Evolutionary conservation across 1,140 invertebrate genomes (phyloP).

Genomic region (Anoplolepis gracilipes): DNA sequence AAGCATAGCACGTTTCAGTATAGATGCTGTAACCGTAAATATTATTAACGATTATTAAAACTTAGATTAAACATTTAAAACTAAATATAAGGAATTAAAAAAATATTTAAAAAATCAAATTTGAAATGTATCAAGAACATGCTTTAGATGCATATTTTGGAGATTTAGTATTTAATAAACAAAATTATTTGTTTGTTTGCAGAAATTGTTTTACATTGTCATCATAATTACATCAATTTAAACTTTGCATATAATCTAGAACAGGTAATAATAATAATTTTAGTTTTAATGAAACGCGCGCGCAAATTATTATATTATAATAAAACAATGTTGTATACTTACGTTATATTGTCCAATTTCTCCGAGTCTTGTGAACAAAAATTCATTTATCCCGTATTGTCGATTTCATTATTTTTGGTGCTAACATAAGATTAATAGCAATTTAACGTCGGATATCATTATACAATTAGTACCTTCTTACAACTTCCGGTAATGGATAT

Average conservation of each 20-base stretch:
- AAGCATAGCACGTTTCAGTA: not conserved
- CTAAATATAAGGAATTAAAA: not conserved
- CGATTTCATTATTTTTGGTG: constrained; percentile 37
- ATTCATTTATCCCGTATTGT: constrained; percentile 6
- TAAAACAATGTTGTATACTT: constrained; percentile 9
- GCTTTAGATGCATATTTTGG: not conserved
- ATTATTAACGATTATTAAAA: constrained; percentile 1
- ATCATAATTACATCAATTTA: constrained; percentile 1
- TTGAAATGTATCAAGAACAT: not conserved
- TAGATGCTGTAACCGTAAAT: not conserved
- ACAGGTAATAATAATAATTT: not conserved
- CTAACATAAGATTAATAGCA: constrained; percentile 60
- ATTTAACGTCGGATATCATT: constrained; percentile 72
- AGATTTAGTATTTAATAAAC: constrained; percentile 14
- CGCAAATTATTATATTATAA: no score
- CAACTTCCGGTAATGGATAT: constrained; percentile 80
- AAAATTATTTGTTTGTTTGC: not conserved
- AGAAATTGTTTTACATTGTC: not conserved
- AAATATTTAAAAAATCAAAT: no score
- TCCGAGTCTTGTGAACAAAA: not conserved
- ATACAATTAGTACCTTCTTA: constrained; percentile 83
- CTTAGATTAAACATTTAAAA: not conserved
- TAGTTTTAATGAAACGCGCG: not conserved
- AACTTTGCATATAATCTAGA: constrained; percentile 9
- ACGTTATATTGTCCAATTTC: not conserved